Evolutionary conservation across 2,797 vertebrate species (phyloP), one percentile per base, ranked within the genome.

Genomic region (Synaphobranchus kaupii): DNA sequence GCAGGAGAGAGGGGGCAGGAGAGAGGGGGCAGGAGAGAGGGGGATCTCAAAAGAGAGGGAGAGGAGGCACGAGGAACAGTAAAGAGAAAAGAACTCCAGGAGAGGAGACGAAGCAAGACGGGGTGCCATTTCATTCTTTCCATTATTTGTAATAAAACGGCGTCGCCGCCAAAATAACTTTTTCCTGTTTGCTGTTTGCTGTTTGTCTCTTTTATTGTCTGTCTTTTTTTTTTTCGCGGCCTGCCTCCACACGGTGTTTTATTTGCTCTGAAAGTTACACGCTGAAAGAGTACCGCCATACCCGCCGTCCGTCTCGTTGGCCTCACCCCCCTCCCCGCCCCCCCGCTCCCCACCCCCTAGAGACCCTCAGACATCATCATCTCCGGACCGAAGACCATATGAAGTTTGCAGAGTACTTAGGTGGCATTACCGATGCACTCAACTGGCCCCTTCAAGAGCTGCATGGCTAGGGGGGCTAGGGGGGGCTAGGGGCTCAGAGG

Each of bases 281-380:
- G 34, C 58, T 12, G 84, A 22, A 44, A 6, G 63, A 71, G 60
- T 0, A 47, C 60, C 39, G 39, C 39, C 3, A 39, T 39, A 39
- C 39, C 39, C 39, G 39, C 39, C 13, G 12, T 4, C 39, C 7
- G 39, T 15, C 58, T 48, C 25, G 13, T 28, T 31, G 47, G 6
- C 25, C 60, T n/a, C n/a, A 13, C 22, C 22, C 5, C 60, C 84
- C 60, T 68, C 60, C 7, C 50, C 8, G 0, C 7, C 9, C 25
- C 20, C 56, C 22, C 83, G 54, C 56, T 60, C 56, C 58, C 52
- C 60, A 7, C 4, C 22, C 91, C 89, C 84, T 80, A 81, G 90
- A 91, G 90, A 88, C 86, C 87, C 86, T 63, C 84, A 89, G 84
- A 86, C 89, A 91, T 44, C 73, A 90, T 92, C 89, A 90, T 76